Evolutionary conservation across 2,113 vertebrate genomes (phyloP), one percentile per base, ranked within the genome.

Genomic region (Pampusana beccarii): DNA sequence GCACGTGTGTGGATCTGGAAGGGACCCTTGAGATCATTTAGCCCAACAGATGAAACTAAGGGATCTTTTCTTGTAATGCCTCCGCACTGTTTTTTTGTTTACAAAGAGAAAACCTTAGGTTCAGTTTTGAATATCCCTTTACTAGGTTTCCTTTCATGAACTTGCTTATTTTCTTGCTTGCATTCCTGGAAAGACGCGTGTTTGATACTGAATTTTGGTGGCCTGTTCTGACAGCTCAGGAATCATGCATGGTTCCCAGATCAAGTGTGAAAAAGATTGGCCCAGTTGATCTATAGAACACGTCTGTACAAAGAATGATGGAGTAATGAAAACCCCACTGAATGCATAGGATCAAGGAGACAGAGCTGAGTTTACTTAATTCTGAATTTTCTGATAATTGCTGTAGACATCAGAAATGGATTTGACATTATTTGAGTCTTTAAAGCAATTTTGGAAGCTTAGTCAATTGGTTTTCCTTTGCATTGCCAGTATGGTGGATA

Each of bases 361-460:
- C 28, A 77, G n/a, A 88, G 23, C 21, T 40, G 16, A 82, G 13
- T 69, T 85, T 80, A 61, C 54, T 77, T 94, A 58, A 86, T 58
- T 88, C 56, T 82, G 66, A 58, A 20, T 86, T 88, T 86, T 90
- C 71, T 88, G 64, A 21, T 86, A 33, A 36, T 93, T 92, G 34
- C 72, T 26, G 21, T 29, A 65, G 62, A 85, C 1, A 1, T 11
- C 51, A 64, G 75, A 96, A 94, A 58, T 1, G 0, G 67, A 46
- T 77, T 88, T 91, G 34, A 58, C 42, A 12, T 79, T 80, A 26
- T 70, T 46, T 70, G 38, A 71, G 70, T 53, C 88, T 83, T 86
- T 57, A 64, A 93, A 92, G 56, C 40, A 54, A 62, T 94, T 88
- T 72, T 73, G 71, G 75, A 80, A 92, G 82, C 80, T 86, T 33